Evolutionary conservation across 2,888 invertebrate species (phyloP).

Genomic region (Caenorhabditis sinica): DNA sequence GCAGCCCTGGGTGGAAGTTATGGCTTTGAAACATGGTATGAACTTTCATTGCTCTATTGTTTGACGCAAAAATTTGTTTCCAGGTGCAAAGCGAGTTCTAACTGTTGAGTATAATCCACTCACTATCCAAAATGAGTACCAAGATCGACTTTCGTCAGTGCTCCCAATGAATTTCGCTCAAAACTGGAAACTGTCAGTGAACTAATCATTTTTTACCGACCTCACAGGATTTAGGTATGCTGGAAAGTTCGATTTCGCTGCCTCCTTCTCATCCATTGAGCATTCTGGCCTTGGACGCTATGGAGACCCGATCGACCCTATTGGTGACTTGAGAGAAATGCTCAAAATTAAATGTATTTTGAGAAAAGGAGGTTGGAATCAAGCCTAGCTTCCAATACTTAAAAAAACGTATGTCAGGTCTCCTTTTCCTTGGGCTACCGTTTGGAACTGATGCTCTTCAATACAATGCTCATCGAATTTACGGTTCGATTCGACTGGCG

Average conservation of each 20-base stretch:
- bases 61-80: too few species aligned
- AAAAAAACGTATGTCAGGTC: too few species aligned
- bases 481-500: conserved; percentile 47
- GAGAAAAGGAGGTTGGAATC: conserved; percentile 50
- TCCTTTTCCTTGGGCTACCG: conserved; percentile 55
- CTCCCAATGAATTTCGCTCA: conserved; percentile 33
- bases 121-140: conserved; percentile 10
- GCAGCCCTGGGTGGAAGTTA: conserved; percentile 62
- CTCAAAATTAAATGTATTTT: conserved; percentile 54
- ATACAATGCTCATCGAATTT: conserved; percentile 46
- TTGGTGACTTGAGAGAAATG: conserved; percentile 32
- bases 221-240: conserved; percentile 35
- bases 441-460: conserved; percentile 31
- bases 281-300: conserved; percentile 66
- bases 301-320: conserved; percentile 65
- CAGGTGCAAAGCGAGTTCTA: conserved; percentile 24
- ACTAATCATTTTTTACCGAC: too few species aligned
- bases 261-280: conserved; percentile 19
- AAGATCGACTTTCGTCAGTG: conserved; percentile 27
- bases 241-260: conserved; percentile 54
- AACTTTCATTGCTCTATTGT: background rate
- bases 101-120: conserved; percentile 60
- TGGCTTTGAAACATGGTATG: conserved; percentile 37
- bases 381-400: too few species aligned
- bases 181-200: background rate